These are phyloP conservation scores for Aptenodytes forsteri DNA, from an alignment of 2,113 vertebrate genomes.

Conservation along the genomic window DNA sequence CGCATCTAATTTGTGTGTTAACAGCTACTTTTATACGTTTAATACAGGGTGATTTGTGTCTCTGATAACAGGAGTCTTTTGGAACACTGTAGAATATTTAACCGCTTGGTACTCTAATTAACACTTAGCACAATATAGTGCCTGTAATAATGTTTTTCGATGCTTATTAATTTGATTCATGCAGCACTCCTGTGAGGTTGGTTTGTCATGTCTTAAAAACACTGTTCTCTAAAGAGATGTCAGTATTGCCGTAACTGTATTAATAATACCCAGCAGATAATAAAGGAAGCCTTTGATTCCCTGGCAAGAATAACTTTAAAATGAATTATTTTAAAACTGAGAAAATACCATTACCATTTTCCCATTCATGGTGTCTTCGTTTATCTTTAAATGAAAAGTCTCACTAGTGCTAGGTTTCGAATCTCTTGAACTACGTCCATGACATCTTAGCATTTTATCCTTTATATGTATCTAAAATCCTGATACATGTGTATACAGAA, in stretches of 20 bases:
- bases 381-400: neutral
- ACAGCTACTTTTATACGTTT: neutral
- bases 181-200: neutral
- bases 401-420: neutral
- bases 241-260: neutral
- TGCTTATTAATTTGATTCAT: constrained; percentile 40
- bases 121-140: constrained; percentile 5
- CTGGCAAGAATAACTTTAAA: neutral
- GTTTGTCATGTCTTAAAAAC: constrained; percentile 23
- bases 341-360: neutral
- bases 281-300: constrained; percentile 32
- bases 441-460: neutral
- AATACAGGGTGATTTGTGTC: neutral
- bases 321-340: neutral
- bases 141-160: neutral
- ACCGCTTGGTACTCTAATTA: constrained; percentile 11
- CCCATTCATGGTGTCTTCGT: neutral
- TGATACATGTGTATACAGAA: neutral
- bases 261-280: constrained; percentile 10
- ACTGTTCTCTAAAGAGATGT: neutral
- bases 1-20: neutral
- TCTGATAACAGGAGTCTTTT: constrained; percentile 22
- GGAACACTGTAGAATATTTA: neutral
- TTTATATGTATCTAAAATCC: neutral
- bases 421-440: neutral